A percentile compares a stretch with the other conserved stretches of the same genome.
These are phyloP conservation scores for Cremastinae sp. DNA, from an alignment of 2,888 invertebrate genomes.

Conservation along the genomic window DNA sequence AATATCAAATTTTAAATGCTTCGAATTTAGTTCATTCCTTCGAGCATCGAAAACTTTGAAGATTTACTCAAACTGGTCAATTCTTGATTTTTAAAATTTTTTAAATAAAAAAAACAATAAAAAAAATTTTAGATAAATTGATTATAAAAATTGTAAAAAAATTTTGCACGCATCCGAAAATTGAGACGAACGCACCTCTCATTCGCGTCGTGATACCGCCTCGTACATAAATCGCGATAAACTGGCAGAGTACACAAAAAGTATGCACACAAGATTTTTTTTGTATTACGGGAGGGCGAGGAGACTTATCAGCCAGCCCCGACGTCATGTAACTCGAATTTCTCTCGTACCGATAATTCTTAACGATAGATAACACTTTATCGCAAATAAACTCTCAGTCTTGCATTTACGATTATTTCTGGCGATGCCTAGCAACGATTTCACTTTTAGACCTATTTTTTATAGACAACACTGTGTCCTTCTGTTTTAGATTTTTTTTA, in stretches of 20 bases:
- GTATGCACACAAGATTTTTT: neutral
- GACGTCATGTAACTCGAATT: slow-evolving; percentile 38
- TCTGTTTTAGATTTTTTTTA: too few relatives aligned
- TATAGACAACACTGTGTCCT: neutral
- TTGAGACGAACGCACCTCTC: slow-evolving; percentile 4
- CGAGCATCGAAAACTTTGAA: too few relatives aligned
- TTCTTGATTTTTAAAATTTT: too few relatives aligned
- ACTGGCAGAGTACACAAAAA: neutral
- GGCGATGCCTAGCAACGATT: slow-evolving; percentile 2
- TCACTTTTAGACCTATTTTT: neutral
- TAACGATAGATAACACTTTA: slow-evolving; percentile 42
- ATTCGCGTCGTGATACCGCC: slow-evolving; percentile 9
- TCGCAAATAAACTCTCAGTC: slow-evolving; percentile 24
- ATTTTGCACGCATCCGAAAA: neutral
- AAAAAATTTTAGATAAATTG: too few relatives aligned
- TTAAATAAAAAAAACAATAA: too few relatives aligned
- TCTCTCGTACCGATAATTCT: slow-evolving; percentile 39
- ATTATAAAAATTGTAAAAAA: slow-evolving; percentile 4
- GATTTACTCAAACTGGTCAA: too few relatives aligned
- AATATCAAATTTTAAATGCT: neutral
- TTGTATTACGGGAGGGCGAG: neutral
- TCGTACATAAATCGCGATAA: slow-evolving; percentile 17
- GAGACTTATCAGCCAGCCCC: slow-evolving; percentile 19
- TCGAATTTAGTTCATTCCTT: too few relatives aligned
- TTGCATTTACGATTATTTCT: neutral